Conservation (phyloP, 2,888 invertebrate genomes). For the Emmelina monodactyla region DNA sequence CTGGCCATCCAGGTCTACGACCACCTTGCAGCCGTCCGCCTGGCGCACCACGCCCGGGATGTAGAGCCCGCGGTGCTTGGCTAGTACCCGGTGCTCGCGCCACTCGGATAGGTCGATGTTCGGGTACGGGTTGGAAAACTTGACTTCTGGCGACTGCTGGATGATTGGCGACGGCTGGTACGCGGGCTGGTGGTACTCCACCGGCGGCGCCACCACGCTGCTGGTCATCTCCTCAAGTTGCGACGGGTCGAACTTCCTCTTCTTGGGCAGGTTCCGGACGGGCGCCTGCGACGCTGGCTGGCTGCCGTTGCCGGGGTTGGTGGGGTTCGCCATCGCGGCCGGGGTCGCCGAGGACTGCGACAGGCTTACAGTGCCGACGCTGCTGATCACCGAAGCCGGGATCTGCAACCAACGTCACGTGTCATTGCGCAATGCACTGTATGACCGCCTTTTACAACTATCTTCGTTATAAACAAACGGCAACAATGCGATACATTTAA, state of each 20-base stretch:
- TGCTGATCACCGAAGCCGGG: conserved; percentile 67
- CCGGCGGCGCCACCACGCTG: conserved; percentile 37
- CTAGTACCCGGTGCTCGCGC: conserved; percentile 91
- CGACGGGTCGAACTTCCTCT: conserved; percentile 85
- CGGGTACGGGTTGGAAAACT: conserved; percentile 57
- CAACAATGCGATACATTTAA: too few relatives aligned
- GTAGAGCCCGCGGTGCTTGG: conserved; percentile 82
- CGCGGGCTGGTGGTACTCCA: conserved; percentile 32
- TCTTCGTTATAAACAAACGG: too few relatives aligned
- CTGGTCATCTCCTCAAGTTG: conserved; percentile 76
- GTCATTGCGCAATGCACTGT: too few relatives aligned
- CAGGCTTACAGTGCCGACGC: conserved; percentile 63
- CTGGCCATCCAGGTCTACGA: conserved; percentile 83
- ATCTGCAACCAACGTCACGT: conserved; percentile 54
- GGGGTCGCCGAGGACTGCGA: conserved; percentile 48
- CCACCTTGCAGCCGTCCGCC: conserved; percentile 74
- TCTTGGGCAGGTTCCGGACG: conserved; percentile 88
- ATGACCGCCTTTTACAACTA: too few relatives aligned
- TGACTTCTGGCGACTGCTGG: conserved; percentile 61
- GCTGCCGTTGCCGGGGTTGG: conserved; percentile 45
- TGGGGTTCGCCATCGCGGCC: conserved; percentile 53
- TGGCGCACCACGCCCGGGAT: conserved; percentile 88
- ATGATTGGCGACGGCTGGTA: conserved; percentile 46
- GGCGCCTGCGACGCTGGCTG: conserved; percentile 57
- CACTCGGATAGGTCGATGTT: conserved; percentile 90